Evolutionary conservation across 2,113 vertebrate genomes (phyloP).

Genomic region (Terrapene triunguis): DNA sequence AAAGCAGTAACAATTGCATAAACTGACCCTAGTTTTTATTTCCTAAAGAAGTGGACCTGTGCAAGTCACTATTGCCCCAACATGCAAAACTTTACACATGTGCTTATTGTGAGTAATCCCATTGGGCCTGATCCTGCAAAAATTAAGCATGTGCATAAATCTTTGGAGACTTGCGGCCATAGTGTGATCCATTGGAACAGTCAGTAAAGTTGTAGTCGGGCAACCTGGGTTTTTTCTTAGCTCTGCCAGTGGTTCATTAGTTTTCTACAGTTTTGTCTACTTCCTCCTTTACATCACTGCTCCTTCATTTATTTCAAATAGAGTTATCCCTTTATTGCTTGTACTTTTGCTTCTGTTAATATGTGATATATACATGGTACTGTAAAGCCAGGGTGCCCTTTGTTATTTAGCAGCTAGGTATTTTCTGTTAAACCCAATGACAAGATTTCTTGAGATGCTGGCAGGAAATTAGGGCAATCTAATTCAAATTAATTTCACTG

Average conservation of each 20-base stretch:
- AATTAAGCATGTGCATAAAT: background rate
- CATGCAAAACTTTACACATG: background rate
- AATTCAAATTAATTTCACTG: slow-evolving; percentile 56
- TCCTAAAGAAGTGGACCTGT: background rate
- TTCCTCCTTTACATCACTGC: slow-evolving; percentile 22
- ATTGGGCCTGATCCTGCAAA: background rate
- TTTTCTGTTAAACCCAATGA: slow-evolving; percentile 35
- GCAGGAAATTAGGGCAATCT: slow-evolving; percentile 37
- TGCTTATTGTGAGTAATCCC: background rate
- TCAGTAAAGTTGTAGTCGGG: background rate
- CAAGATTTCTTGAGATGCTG: slow-evolving; percentile 50
- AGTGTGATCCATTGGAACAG: background rate
- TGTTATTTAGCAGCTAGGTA: slow-evolving; percentile 26
- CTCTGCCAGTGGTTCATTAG: background rate
- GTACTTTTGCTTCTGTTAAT: background rate
- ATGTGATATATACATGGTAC: background rate
- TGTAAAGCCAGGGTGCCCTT: slow-evolving; percentile 15
- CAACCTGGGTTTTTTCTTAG: background rate
- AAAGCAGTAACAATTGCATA: background rate
- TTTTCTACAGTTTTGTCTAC: background rate
- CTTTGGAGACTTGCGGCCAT: background rate
- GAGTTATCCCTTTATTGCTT: background rate
- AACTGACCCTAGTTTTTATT: background rate
- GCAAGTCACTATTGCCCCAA: background rate
- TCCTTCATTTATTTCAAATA: slow-evolving; percentile 27